A percentile compares a stretch with the other conserved stretches of the same genome.
These are phyloP conservation scores for Astreopora myriophthalma DNA, from an alignment of 64 coral and sea anemone species.

Conservation along the genomic window DNA sequence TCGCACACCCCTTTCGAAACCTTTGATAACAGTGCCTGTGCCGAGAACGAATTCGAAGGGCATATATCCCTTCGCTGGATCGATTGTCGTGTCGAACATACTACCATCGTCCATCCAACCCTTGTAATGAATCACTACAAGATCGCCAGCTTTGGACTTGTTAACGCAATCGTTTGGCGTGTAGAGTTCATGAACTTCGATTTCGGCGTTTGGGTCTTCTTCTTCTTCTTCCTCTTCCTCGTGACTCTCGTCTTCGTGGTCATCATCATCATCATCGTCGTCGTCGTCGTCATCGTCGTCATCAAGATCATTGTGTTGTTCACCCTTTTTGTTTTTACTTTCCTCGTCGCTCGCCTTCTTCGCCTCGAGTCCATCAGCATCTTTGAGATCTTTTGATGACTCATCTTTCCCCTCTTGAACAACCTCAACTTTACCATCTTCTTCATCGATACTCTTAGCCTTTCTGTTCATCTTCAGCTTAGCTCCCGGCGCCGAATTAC, in stretches of 20 bases:
- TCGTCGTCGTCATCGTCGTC: conserved; percentile 50
- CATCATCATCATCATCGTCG: conserved; percentile 11
- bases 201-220: conserved; percentile 87
- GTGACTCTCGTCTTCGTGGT: neutral
- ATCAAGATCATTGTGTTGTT: conserved; percentile 46
- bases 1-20: conserved; percentile 82
- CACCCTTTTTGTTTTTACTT: conserved; percentile 1
- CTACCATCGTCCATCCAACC: conserved; percentile 84
- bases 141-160: conserved; percentile 87
- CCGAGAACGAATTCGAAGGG: conserved; percentile 97
- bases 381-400: neutral
- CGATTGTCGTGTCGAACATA: conserved; percentile 87
- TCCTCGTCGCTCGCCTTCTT: conserved; percentile 6
- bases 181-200: conserved; percentile 85
- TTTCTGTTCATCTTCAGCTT: conserved; percentile 51
- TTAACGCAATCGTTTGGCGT: conserved; percentile 77
- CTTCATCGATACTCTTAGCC: conserved; percentile 64
- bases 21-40: conserved; percentile 90
- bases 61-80: conserved; percentile 81
- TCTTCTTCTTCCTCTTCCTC: conserved; percentile 84
- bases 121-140: conserved; percentile 93
- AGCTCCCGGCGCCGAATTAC: conserved; percentile 28
- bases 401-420: conserved; percentile 23
- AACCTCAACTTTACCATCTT: conserved; percentile 90
- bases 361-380: neutral